Base-by-base conservation (phyloP, 2,797 vertebrate genomes). In the Zonotrichia albicollis region DNA sequence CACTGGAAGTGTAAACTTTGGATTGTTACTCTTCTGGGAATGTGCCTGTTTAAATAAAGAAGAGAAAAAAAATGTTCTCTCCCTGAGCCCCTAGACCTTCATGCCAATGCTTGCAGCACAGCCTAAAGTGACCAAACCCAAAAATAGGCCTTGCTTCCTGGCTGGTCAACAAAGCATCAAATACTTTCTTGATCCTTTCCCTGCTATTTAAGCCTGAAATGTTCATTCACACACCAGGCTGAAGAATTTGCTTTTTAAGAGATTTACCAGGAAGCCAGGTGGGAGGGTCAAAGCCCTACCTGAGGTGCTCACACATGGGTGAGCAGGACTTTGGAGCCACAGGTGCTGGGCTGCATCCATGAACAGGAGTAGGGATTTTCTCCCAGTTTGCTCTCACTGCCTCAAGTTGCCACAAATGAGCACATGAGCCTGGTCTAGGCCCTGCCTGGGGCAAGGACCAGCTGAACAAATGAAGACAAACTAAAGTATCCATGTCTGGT, bases 1-100 rank as follows among this genome's bases (percentile, higher is more conserved):
- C 84, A 83, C 79, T 93, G 72, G 60, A 76, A 84, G 42, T 43
- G 75, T 54, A 80, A 50, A 87, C 45, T 78, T 67, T 32, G 85
- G 94, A 32, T 64, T 94, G 72, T 95, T 89, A 42, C 50, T 75
- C 54, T 87, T 82, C 65, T 92, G 91, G 81, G 57, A 89, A 66
- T 89, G 64, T 61, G 67, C 85, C 97, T 89, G n/a, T 94, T 93
- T 78, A 92, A 93, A 94, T 45, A 96, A 92, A 85, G 51, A 70
- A 20, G 0, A 96, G 73, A 61, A 90, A 93, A 93, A 90, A 93
- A 93, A 90, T 13, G 26, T 40, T 87, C 80, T 72, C 55, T 79
- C 0, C 0, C 80, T 48, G 66, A 92, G 46, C 65, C 73, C 65
- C 58, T 34, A 43, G 66, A 51, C 70, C 66, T 76, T 43, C 89